phyloP scores from a whole-genome alignment of 2,113 vertebrate species.

The Callipepla californica region DNA sequence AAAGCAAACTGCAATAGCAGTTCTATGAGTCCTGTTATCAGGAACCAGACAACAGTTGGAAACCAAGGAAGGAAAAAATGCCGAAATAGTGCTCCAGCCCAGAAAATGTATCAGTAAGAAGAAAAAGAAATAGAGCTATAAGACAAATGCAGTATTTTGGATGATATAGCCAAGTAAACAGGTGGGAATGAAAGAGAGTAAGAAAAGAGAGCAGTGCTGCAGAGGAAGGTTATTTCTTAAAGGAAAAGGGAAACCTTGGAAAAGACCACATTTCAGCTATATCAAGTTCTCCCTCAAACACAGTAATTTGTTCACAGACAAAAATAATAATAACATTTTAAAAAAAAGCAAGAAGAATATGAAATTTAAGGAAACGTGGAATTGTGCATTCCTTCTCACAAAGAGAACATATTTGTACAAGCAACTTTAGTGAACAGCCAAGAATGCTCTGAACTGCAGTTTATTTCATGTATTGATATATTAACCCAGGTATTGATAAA shows the following conservation, averaged over 20 bases:
- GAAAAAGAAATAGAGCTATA: neutral
- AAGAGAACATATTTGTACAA: neutral
- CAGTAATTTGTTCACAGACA: neutral
- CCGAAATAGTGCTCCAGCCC: neutral
- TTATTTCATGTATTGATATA: neutral
- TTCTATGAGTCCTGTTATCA: neutral
- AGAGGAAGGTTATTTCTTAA: neutral
- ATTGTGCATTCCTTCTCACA: neutral
- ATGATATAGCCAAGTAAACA: neutral
- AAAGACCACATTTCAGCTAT: neutral
- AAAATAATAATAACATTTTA: no score
- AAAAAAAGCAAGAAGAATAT: neutral
- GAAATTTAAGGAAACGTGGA: neutral
- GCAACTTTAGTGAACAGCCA: neutral
- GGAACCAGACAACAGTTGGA: neutral
- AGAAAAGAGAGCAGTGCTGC: neutral
- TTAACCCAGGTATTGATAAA: neutral
- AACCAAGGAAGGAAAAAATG: neutral
- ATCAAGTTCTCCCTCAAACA: neutral
- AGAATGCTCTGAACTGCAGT: neutral
- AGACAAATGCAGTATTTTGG: neutral
- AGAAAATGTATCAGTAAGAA: fast-evolving
- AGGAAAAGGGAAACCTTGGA: neutral
- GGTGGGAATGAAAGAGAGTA: neutral
- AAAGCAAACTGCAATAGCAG: neutral